These are phyloP conservation scores for Cercopithecus mitis DNA, from an alignment of 2,797 vertebrate species.

Conservation along the genomic window DNA sequence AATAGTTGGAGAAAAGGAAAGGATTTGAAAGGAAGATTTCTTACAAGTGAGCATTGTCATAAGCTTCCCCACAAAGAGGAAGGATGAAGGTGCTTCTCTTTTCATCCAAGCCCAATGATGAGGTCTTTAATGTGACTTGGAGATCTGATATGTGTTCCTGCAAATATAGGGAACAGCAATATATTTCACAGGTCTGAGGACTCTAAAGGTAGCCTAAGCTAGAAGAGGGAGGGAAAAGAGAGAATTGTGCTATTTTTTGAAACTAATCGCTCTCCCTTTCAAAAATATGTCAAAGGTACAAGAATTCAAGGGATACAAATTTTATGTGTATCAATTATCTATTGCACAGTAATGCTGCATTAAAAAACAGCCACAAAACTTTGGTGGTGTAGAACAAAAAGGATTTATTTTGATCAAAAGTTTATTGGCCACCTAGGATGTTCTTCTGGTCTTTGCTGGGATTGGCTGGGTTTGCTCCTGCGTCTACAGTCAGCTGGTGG, in stretches of 20 bases:
- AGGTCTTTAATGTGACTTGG: neutral
- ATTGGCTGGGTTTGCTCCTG: neutral
- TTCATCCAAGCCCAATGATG: neutral
- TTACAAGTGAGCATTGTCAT: neutral
- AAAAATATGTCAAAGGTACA: neutral
- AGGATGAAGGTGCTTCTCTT: neutral
- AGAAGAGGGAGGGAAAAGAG: neutral
- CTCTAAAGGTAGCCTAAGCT: neutral
- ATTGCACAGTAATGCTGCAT: neutral
- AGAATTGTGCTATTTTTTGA: neutral
- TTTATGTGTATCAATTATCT: neutral
- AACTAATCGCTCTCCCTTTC: neutral
- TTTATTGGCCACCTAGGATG: neutral
- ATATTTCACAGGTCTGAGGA: neutral
- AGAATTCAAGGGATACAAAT: neutral
- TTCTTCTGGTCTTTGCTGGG: neutral
- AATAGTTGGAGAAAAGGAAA: neutral
- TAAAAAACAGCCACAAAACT: neutral
- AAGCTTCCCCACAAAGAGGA: neutral
- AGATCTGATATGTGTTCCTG: neutral
- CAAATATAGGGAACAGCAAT: neutral
- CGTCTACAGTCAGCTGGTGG: neutral
- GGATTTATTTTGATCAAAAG: neutral
- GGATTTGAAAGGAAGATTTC: neutral
- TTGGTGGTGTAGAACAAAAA: neutral